These are phyloP conservation scores for Sterrhoptilus dennistouni DNA, from an alignment of 2,113 vertebrate genomes.

Conservation along the genomic window DNA sequence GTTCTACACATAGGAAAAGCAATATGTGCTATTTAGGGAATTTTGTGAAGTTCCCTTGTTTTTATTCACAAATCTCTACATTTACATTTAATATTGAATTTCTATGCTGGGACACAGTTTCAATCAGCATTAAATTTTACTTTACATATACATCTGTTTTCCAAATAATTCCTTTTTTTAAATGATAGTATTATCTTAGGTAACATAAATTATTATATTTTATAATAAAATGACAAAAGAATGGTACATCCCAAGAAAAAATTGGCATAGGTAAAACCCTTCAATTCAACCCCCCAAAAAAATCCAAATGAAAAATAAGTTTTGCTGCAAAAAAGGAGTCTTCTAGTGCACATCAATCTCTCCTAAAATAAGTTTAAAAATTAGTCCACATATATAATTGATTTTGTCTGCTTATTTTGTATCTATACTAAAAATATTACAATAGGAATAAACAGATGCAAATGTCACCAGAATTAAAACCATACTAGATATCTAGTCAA, in stretches of 20 bases:
- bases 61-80: background rate
- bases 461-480: background rate
- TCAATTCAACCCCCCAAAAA: background rate
- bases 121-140: background rate
- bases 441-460: background rate
- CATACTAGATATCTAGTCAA: background rate
- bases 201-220: background rate
- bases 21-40: background rate
- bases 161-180: background rate
- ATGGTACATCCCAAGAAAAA: background rate
- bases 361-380: background rate
- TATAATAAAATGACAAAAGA: background rate
- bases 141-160: background rate
- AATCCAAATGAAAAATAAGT: background rate
- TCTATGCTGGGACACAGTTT: background rate
- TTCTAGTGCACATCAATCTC: background rate
- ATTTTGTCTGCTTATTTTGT: background rate
- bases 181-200: background rate
- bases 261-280: fast-evolving
- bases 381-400: background rate
- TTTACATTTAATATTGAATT: background rate
- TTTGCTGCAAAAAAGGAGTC: background rate
- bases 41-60: background rate
- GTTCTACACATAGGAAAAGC: background rate
- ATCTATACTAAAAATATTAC: background rate